Conservation (phyloP, 2,797 vertebrate genomes). For the Craterocephalus amniculus region DNA sequence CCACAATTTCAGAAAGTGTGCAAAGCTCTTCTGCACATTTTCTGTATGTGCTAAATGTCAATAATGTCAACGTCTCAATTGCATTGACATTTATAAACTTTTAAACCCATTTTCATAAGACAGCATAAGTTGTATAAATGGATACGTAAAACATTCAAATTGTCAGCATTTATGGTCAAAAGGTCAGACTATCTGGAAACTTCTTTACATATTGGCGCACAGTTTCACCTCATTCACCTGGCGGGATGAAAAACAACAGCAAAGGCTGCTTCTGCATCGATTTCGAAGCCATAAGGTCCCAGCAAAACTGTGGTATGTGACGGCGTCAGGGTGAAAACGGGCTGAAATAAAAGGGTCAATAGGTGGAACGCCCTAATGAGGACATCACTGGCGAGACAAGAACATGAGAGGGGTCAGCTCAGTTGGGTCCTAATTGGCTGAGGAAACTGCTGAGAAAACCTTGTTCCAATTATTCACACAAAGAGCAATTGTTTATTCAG, state of each 20-base stretch:
- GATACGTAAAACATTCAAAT: neutral
- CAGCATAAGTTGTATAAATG: neutral
- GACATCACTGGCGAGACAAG: conserved; percentile 36
- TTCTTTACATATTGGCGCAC: too few species aligned
- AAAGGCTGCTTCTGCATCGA: neutral
- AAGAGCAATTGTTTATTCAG: conserved; percentile 67
- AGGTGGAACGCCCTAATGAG: conserved; percentile 48
- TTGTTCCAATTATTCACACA: conserved; percentile 79
- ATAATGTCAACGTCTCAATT: too few species aligned
- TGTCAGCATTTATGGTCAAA: neutral
- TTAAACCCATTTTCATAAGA: neutral
- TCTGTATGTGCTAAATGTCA: neutral
- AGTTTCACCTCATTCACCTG: neutral
- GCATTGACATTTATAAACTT: neutral
- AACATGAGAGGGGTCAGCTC: conserved; percentile 38
- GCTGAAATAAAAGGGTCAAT: conserved; percentile 24
- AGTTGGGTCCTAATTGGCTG: conserved; percentile 71
- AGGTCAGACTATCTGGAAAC: neutral
- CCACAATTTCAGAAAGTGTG: neutral
- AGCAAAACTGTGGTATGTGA: neutral
- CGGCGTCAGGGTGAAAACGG: conserved; percentile 2
- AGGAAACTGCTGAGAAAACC: conserved; percentile 66
- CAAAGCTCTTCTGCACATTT: neutral
- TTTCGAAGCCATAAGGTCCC: neutral
- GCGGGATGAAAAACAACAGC: neutral